phyloP scores from a whole-genome alignment of 2,113 vertebrate species.

The Gallinago jamesoni region DNA sequence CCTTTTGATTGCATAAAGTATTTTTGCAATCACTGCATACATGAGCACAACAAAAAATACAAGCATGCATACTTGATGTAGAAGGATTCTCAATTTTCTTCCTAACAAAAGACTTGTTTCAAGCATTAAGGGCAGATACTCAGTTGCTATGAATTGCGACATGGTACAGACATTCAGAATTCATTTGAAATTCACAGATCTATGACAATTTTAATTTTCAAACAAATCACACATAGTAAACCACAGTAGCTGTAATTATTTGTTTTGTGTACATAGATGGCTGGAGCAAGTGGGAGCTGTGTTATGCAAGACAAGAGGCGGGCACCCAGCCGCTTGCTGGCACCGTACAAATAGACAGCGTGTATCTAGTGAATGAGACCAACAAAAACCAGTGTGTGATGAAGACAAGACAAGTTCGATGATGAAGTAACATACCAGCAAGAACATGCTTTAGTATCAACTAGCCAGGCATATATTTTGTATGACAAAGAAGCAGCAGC shows the following conservation, averaged over 20 bases:
- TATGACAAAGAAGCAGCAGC: neutral
- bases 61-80: neutral
- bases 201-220: slow-evolving; percentile 9
- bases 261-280: neutral
- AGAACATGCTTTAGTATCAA: neutral
- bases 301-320: neutral
- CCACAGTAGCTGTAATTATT: neutral
- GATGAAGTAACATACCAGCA: neutral
- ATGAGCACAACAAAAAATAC: neutral
- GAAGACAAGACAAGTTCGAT: neutral
- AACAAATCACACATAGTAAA: neutral
- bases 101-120: neutral
- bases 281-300: neutral
- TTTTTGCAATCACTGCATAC: neutral
- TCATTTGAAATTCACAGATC: neutral
- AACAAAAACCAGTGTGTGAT: neutral
- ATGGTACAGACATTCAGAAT: neutral
- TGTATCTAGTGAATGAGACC: neutral
- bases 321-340: neutral
- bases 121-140: neutral
- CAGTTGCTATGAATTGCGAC: neutral
- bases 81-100: neutral
- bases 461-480: neutral
- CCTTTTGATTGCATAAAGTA: neutral
- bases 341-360: neutral